phyloP scores from a whole-genome alignment of 1,140 invertebrate species.

The Arctopsyche grandis region DNA sequence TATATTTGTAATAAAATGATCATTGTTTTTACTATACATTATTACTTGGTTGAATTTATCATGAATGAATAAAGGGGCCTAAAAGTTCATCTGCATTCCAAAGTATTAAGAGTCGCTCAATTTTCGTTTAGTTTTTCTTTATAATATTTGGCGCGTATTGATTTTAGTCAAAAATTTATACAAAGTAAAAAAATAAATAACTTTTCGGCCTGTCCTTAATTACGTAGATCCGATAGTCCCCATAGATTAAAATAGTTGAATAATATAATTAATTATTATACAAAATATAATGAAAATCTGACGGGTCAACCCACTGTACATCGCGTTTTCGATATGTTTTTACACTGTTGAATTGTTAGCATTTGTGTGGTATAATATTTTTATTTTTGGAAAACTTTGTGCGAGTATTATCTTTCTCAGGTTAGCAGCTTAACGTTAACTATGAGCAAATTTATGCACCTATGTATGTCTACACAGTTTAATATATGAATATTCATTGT shows the following conservation, averaged over 20 bases:
- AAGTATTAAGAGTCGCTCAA: slow-evolving; percentile 30
- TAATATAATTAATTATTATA: not conserved
- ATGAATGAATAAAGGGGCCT: slow-evolving; percentile 20
- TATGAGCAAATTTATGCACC: too few relatives aligned
- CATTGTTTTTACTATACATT: slow-evolving; percentile 19
- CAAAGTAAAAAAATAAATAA: not conserved
- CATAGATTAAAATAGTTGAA: slow-evolving; percentile 15
- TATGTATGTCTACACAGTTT: too few relatives aligned
- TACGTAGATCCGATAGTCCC: slow-evolving; percentile 5
- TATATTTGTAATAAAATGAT: not conserved
- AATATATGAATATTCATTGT: too few relatives aligned
- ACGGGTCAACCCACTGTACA: not conserved
- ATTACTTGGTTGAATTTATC: not conserved
- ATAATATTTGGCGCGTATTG: slow-evolving; percentile 18
- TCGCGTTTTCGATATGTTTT: not conserved
- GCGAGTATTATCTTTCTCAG: too few relatives aligned
- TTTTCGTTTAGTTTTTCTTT: slow-evolving; percentile 21
- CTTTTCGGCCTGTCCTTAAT: slow-evolving; percentile 19
- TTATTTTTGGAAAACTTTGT: too few relatives aligned
- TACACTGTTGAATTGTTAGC: not conserved
- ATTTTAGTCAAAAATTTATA: not conserved
- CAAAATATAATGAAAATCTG: slow-evolving; percentile 2
- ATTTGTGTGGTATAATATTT: too few relatives aligned
- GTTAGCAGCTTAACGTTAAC: too few relatives aligned
- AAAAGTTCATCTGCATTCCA: slow-evolving; percentile 30